Conservation (phyloP, 2,888 invertebrate species). For the Formica aserva region DNA sequence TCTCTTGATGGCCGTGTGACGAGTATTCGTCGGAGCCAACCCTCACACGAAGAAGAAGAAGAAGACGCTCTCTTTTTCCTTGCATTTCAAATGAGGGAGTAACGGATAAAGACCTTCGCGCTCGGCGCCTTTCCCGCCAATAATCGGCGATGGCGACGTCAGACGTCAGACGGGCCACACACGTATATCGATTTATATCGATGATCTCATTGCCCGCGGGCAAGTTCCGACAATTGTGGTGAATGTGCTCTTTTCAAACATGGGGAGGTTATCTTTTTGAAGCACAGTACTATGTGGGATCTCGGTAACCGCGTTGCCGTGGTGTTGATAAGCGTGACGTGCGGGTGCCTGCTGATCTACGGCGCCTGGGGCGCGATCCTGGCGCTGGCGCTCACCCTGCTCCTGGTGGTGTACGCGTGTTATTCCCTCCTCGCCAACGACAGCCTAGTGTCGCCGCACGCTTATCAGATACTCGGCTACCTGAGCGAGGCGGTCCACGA, state of each 20-base stretch:
- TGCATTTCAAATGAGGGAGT: too few species aligned
- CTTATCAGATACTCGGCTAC: conserved; percentile 71
- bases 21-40: too few species aligned
- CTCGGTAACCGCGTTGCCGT: conserved; percentile 80
- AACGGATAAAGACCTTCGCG: too few species aligned
- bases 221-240: conserved; percentile 75
- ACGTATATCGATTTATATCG: conserved; percentile 58
- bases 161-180: not conserved
- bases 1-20: too few species aligned
- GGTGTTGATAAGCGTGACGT: conserved; percentile 80
- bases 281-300: conserved; percentile 84
- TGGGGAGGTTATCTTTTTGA: conserved; percentile 83
- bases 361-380: conserved; percentile 81
- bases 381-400: conserved; percentile 75
- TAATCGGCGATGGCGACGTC: too few species aligned
- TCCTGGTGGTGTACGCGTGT: conserved; percentile 80
- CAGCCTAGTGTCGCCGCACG: conserved; percentile 80
- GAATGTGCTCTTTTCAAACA: conserved; percentile 83
- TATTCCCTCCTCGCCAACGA: conserved; percentile 81
- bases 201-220: conserved; percentile 70
- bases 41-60: too few species aligned
- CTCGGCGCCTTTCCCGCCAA: not conserved
- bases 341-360: conserved; percentile 80
- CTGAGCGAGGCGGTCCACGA: conserved; percentile 66
- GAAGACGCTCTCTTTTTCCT: too few species aligned